Evolutionary conservation across 2,113 vertebrate genomes (phyloP), one percentile per base, ranked within the genome.

Genomic region (human (Homo sapiens)): DNA sequence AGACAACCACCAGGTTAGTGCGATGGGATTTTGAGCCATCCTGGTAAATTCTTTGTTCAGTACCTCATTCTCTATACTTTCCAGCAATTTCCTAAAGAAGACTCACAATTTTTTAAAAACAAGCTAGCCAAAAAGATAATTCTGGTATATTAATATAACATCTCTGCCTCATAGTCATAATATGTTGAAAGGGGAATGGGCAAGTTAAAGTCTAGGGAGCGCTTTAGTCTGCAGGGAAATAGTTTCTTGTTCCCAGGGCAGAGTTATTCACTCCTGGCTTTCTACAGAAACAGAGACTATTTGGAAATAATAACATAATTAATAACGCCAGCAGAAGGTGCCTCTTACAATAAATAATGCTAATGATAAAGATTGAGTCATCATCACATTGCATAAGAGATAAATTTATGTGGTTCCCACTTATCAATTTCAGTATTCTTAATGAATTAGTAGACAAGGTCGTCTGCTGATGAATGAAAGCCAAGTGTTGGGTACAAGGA

Each of bases 201-300:
- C 14, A 22, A 30, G 18, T 4, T 6, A 80, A 18, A 1, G 48
- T 50, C 13, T 13, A 1, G 11, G 7, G 0, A 23, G 2, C 6
- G 23, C 20, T 17, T 25, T 6, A 8, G 18, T 25, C 70, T 61
- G 0, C 11, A 76, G 45, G 75, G 17, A 66, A 45, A 7, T 8
- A 75, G 16, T 8, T 61, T 8, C 50, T 70, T 59, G 38, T 12
- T 85, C 86, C 27, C 66, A 17, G 35, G 17, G 22, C 14, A 72
- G 22, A 1, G 5, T 4, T 80, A 61, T 30, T 90, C 16, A 23
- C 4, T 59, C 25, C 7, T 38, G 38, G 16, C 18, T 90, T 90
- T 43, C 64, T 59, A 38, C 5, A 72, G 25, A 70, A 32, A 48
- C 7, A 40, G 32, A 43, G 50, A 43, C 13, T 40, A 10, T 52